Base-by-base conservation (phyloP, 1,140 invertebrate genomes). In the Drosophila paulistorum region DNA sequence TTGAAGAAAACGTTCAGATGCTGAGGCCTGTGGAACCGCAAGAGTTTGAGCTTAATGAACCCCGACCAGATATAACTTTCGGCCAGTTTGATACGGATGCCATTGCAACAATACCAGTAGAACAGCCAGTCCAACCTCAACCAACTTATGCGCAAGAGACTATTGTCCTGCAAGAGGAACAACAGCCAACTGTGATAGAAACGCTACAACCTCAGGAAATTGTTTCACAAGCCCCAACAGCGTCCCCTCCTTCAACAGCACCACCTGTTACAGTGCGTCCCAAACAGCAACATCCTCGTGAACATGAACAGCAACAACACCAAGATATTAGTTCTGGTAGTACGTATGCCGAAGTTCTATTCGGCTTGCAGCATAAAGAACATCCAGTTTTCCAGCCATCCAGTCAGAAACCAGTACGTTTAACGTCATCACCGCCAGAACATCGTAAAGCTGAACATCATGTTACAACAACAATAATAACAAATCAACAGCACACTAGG, bases 301-400 rank as follows among this genome's bases (percentile, higher is more conserved):
- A 81, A 6, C 54, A 74, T 42, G 68, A 71, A 63, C 63, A 58
- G 14, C 54, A 45, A 48, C 72, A 76, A 55, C 13, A 41, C 6
- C 80, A 83, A 67, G 82, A 86, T 45, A 64, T 75, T n/a, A 90
- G 74, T 61, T 66, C 71, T 73, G 87, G 87, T 60, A 90, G 77
- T 60, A 91, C 90, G 42, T 91, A 91, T 58, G 90, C 90, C 69
- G 90, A 91, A 80, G 90, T 91, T 45, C 77, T 91, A 3, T 91
- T 91, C 72, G 90, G 90, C 66, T 74, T 90, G 72, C 83, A 82
- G 66, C 81, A 91, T 64, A 71, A 65, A 73, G 65, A 84, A 58
- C 62, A 83, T 68, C 69, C 75, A 77, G 78, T 75, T 90, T 92
- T 91, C 91, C 94, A 94, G 94, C 93, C 93, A 94, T 94, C 94